A percentile compares a stretch with the other conserved stretches of the same genome.
Conservation (phyloP, 1,140 invertebrate genomes). For the Drosophila neocordata region DNA sequence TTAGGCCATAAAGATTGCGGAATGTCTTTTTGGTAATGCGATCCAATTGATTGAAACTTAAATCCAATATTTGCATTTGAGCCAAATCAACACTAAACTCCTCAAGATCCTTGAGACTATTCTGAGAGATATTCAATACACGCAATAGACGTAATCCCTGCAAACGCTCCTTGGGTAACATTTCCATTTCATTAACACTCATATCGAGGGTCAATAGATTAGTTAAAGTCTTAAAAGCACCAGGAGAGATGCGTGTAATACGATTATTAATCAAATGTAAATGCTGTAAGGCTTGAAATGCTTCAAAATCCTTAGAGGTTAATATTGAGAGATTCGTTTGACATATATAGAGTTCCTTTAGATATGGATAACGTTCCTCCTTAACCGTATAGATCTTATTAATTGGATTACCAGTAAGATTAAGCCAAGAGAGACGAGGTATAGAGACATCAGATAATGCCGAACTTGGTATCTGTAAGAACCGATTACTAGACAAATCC, state of each 20-base stretch:
- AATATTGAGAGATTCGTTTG: constrained; percentile 93
- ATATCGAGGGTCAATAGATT: constrained; percentile 92
- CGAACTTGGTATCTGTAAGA: constrained; percentile 91
- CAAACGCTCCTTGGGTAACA: constrained; percentile 92
- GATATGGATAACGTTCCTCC: constrained; percentile 84
- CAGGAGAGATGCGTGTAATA: constrained; percentile 91
- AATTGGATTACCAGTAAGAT: constrained; percentile 92
- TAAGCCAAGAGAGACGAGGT: constrained; percentile 88
- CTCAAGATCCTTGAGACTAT: constrained; percentile 91
- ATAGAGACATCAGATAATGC: constrained; percentile 90
- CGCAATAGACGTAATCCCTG: constrained; percentile 89
- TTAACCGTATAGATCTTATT: constrained; percentile 84
- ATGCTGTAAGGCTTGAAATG: constrained; percentile 91
- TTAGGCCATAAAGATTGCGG: constrained; percentile 88
- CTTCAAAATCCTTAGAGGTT: constrained; percentile 93
- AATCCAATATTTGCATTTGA: constrained; percentile 90
- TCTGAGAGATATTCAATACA: constrained; percentile 91
- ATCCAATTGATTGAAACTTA: constrained; percentile 92
- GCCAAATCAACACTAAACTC: constrained; percentile 91
- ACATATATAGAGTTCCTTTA: constrained; percentile 92
- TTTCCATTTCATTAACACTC: constrained; percentile 92
- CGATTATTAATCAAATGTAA: constrained; percentile 89
- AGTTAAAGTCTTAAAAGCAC: constrained; percentile 90
- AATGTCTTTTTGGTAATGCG: constrained; percentile 90
- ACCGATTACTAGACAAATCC: constrained; percentile 91